Evolutionary conservation across 2,888 invertebrate species (phyloP).

Genomic region (Scaeva pyrastri): DNA sequence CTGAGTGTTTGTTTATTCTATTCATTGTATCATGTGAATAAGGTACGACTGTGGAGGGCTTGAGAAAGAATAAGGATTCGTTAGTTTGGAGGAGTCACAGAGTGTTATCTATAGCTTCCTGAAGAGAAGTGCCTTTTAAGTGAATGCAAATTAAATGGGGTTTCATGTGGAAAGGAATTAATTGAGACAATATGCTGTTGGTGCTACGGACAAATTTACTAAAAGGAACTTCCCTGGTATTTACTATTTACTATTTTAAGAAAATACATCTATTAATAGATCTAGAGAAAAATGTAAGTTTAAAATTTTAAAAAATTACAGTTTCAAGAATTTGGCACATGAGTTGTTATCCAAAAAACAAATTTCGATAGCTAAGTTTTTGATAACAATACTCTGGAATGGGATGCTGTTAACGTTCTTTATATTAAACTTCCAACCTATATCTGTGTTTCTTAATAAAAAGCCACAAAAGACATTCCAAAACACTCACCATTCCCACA

Average conservation of each 20-base stretch:
- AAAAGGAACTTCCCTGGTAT: neutral
- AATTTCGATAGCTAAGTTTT: too few species aligned
- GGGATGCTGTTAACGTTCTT: too few species aligned
- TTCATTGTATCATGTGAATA: slow-evolving; percentile 33
- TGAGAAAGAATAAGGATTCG: slow-evolving; percentile 11
- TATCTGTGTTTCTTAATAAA: too few species aligned
- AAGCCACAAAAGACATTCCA: too few species aligned
- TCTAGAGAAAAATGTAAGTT: too few species aligned
- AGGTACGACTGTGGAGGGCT: neutral
- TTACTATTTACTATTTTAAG: too few species aligned
- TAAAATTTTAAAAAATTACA: too few species aligned
- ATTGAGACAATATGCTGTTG: neutral
- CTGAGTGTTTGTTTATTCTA: slow-evolving; percentile 34
- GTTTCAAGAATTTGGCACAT: too few species aligned
- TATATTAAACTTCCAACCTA: too few species aligned
- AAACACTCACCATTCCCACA: neutral
- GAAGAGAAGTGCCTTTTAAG: slow-evolving; percentile 43
- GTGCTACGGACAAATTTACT: neutral
- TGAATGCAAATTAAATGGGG: slow-evolving; percentile 57
- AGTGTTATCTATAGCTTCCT: slow-evolving; percentile 65
- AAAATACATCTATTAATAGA: too few species aligned
- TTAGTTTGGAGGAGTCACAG: slow-evolving; percentile 2
- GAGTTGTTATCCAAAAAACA: too few species aligned
- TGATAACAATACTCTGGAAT: too few species aligned
- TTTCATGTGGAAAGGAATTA: slow-evolving; percentile 6